phyloP scores from a whole-genome alignment of 2,888 invertebrate genomes.

The Ophion costatus region DNA sequence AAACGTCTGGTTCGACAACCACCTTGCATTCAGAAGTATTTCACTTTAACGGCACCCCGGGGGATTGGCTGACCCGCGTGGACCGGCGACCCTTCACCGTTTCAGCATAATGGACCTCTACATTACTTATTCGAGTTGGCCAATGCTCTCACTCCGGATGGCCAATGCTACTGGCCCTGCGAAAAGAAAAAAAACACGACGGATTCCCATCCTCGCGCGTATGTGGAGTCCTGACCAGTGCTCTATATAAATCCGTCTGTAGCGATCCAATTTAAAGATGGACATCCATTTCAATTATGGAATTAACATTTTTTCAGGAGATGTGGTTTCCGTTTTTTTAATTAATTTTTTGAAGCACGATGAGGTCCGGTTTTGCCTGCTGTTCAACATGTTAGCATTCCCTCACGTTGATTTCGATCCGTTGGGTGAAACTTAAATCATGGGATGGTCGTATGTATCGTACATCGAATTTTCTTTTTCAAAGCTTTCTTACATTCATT shows the following conservation, averaged over 20 bases:
- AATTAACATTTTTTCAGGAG: background rate
- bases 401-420: too few relatives aligned
- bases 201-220: constrained; percentile 49
- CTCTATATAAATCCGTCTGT: constrained; percentile 27
- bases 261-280: constrained; percentile 17
- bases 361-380: too few relatives aligned
- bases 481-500: too few relatives aligned
- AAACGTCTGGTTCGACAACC: constrained; percentile 75
- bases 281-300: background rate
- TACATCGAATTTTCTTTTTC: too few relatives aligned
- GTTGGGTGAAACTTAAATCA: too few relatives aligned
- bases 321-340: too few relatives aligned
- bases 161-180: constrained; percentile 21
- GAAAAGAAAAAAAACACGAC: constrained; percentile 51
- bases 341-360: too few relatives aligned
- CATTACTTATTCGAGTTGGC: constrained; percentile 83
- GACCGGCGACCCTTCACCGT: constrained; percentile 80
- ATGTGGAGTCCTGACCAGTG: constrained; percentile 17
- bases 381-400: too few relatives aligned
- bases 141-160: constrained; percentile 74
- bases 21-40: constrained; percentile 84
- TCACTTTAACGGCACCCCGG: constrained; percentile 83
- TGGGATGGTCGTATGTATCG: too few relatives aligned
- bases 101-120: constrained; percentile 83
- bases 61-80: constrained; percentile 82